Evolutionary conservation across 2,888 invertebrate genomes (phyloP), one percentile per base, ranked within the genome.

Genomic region (Cheilosia urbana): DNA sequence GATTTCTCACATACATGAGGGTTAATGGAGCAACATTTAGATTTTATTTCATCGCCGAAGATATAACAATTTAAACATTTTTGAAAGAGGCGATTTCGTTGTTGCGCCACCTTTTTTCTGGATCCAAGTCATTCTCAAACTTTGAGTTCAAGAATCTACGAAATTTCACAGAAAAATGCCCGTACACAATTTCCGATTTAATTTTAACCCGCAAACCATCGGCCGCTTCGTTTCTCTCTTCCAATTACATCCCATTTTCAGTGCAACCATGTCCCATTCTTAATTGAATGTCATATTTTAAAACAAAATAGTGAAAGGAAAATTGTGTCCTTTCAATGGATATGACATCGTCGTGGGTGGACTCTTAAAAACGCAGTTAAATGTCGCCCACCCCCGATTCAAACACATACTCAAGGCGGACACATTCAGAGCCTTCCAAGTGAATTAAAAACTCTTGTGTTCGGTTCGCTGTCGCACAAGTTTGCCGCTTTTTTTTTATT

Each of bases 371-470:
- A 6, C 19, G 45, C 42, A 49, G 27, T 55, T 47, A 78, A 72
- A 62, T 65, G 45, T 40, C 63, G 40, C 69, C 45, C 47, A 17
- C 24, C 65, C 65, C 21, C 53, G 27, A 49, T 66, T 66, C 47
- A 58, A 58, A 53, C 69, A 34, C 57, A 69, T 58, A 62, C 68
- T 71, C 55, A 37, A 37, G 21, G 37, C 66, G 11, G 42, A 34
- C 55, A 55, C 42, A 53, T 19, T 75, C 47, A 62, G 53, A 62
- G 62, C 75, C 53, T 68, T 69, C 57, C 57, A 45, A 79, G 63
- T 68, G 79, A 79, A 83, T 83, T 83, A 79, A 83, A 73, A 79
- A 79, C 71, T 65, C 80, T 75, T 75, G 53, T 69, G 83, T 65
- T 75, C 53, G 58, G 60, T 63, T 69, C 13, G 21, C 71, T 51